These are phyloP conservation scores for Bombus cullumanus DNA, from an alignment of 1,140 invertebrate species.

Conservation along the genomic window DNA sequence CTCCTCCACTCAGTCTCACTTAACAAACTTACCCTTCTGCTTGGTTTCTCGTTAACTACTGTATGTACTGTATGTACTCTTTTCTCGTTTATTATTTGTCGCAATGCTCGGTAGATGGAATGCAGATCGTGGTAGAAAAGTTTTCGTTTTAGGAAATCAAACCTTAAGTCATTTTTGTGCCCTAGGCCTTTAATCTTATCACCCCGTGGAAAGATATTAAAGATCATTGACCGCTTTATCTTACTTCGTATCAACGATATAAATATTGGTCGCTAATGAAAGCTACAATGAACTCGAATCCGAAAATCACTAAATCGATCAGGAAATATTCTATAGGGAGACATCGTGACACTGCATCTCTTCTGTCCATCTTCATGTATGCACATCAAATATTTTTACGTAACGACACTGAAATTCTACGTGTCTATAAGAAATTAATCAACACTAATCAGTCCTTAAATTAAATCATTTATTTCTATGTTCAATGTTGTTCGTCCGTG, in stretches of 20 bases:
- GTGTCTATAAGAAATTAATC: background rate
- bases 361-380: background rate
- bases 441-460: background rate
- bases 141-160: too few species aligned
- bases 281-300: background rate
- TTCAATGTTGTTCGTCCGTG: conserved; percentile 20
- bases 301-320: background rate
- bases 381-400: background rate
- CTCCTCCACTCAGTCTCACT: background rate
- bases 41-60: background rate
- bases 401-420: background rate
- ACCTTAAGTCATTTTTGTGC: background rate
- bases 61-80: background rate
- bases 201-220: background rate
- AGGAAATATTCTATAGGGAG: background rate
- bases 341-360: background rate
- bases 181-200: too few species aligned
- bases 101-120: too few species aligned
- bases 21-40: background rate
- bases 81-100: background rate
- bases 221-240: background rate
- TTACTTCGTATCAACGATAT: background rate
- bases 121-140: too few species aligned
- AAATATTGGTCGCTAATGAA: background rate
- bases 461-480: background rate